Conservation (phyloP, 92 coral and sea anemone genomes). For the Galaxea fascicularis region DNA sequence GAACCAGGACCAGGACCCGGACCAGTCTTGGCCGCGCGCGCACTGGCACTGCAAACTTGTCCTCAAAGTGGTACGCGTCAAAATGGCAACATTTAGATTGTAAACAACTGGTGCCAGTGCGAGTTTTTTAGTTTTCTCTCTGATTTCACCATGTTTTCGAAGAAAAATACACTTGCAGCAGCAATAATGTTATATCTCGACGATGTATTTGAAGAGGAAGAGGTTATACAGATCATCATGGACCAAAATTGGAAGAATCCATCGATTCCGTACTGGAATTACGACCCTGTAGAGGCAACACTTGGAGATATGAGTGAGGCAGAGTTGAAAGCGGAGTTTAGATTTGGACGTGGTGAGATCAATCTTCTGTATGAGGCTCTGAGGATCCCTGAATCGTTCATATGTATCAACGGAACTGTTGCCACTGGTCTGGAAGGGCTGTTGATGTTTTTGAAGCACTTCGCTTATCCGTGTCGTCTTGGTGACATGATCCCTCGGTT, state of each 20-base stretch:
- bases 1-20: conserved; percentile 30
- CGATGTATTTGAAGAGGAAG: conserved; percentile 48
- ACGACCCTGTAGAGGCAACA: conserved; percentile 53
- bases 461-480: conserved; percentile 61
- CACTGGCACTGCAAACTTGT: conserved; percentile 46
- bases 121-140: not conserved
- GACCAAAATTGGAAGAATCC: conserved; percentile 52
- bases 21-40: conserved; percentile 52
- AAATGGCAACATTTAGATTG: conserved; percentile 50
- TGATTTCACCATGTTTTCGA: conserved; percentile 50
- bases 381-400: conserved; percentile 49
- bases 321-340: conserved; percentile 63
- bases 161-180: conserved; percentile 49
- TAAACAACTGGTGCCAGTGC: conserved; percentile 21
- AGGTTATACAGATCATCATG: conserved; percentile 45
- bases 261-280: conserved; percentile 52
- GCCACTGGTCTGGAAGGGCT: conserved; percentile 66
- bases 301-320: conserved; percentile 56
- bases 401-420: conserved; percentile 66
- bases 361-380: conserved; percentile 51
- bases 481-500: conserved; percentile 65
- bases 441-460: conserved; percentile 41
- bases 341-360: conserved; percentile 50
- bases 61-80: conserved; percentile 44
- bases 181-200: conserved; percentile 38